Base-by-base conservation (phyloP, 2,888 invertebrate species). In the Phortica magna region DNA sequence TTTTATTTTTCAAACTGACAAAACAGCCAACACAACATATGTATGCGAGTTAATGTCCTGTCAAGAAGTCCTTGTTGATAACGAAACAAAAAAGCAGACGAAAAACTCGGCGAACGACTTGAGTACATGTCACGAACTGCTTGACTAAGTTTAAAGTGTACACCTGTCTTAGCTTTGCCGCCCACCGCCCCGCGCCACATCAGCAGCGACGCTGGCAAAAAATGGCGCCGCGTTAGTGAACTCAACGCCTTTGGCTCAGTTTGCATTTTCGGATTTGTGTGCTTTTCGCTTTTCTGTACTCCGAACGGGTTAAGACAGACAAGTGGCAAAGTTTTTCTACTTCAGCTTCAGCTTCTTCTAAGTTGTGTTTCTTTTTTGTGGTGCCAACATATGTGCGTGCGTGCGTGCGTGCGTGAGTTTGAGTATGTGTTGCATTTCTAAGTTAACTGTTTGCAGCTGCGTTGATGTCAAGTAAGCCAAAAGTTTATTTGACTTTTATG, bases 21-120 rank as follows among this genome's bases (percentile, higher is more conserved):
- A 80, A 87, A 77, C 81, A 84, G 81, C 77, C 43, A 53, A 14
- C 64, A 14, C 64, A 43, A 70, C 75, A 83, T 74, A 81, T 83
- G 82, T 77, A 79, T 83, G 86, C 81, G 85, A 88, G 89, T 85
- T 85, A 85, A 85, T 85, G 85, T 85, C 82, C 85, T 85, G 85
- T 87, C 88, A 85, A 85, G 89, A 88, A 87, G 88, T 85, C 85
- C n/a, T 17, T n/a, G 7, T 17, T 31, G 31, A 31, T n/a, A n/a
- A n/a, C n/a, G n/a, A 22, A 22, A 22, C 1, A 61, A 17, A 61
- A 17, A 61, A 22, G 22, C 7, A 61, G 61, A 19, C 61, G 48
- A 48, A 31, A 53, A 65, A 65, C 41, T 39, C 41, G 59, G 7
- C 41, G n/a, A 65, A 22, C n/a, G 10, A 17, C 17, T 65, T n/a